A percentile compares a stretch with the other conserved stretches of the same genome.
Conservation (phyloP, 2,888 invertebrate species). For the Lasioglossum morio region DNA sequence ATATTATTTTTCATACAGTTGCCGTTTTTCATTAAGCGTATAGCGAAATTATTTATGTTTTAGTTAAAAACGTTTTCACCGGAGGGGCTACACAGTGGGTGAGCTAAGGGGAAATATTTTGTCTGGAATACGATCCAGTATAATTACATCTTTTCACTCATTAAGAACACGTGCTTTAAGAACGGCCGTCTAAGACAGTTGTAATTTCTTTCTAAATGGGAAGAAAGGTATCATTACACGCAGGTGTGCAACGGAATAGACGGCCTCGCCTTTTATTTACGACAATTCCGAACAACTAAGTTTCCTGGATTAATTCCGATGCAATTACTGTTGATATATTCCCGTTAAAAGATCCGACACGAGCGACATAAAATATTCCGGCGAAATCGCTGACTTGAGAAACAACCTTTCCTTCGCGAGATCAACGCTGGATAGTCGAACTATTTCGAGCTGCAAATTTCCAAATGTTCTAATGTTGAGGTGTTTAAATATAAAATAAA, state of each 20-base stretch:
- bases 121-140: background rate
- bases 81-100: background rate
- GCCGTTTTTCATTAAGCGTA: background rate
- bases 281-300: slow-evolving; percentile 11
- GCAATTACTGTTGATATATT: slow-evolving; percentile 17
- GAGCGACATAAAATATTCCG: background rate
- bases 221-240: slow-evolving; percentile 15
- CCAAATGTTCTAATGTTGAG: background rate
- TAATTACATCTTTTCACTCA: background rate
- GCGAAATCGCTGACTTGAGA: background rate
- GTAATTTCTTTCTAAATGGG: slow-evolving; percentile 5
- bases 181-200: background rate
- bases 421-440: background rate
- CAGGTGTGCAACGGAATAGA: slow-evolving; percentile 4
- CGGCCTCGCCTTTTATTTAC: slow-evolving; percentile 2
- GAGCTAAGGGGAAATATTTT: background rate
- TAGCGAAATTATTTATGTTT: background rate
- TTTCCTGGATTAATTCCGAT: slow-evolving; percentile 8
- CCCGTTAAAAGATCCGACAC: background rate
- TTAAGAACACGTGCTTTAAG: background rate
- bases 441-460: background rate
- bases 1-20: background rate
- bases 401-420: background rate
- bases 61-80: background rate
- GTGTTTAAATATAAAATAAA: background rate